phyloP scores from a whole-genome alignment of 2,797 vertebrate genomes.

The Anableps anableps region DNA sequence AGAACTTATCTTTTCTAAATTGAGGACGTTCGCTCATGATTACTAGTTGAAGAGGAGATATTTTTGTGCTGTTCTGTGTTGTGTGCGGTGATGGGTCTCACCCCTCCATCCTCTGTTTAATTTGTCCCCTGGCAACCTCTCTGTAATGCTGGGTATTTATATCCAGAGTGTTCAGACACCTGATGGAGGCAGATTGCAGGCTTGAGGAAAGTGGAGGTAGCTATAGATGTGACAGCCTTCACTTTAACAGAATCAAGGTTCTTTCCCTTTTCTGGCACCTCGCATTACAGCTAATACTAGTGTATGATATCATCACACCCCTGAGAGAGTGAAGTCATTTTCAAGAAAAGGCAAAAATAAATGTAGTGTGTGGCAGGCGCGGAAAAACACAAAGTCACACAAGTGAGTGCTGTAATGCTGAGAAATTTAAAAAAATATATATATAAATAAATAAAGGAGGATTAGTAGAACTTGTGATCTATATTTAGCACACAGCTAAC shows the following conservation, averaged over 20 bases:
- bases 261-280: constrained; percentile 42
- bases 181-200: constrained; percentile 72
- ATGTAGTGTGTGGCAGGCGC: constrained; percentile 9
- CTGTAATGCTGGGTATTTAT: constrained; percentile 72
- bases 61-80: constrained; percentile 9
- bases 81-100: constrained; percentile 3
- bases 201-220: constrained; percentile 43
- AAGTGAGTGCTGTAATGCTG: neutral
- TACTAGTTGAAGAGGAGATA: constrained; percentile 39
- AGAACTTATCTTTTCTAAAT: constrained; percentile 61
- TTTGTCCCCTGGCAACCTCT: constrained; percentile 37
- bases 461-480: neutral
- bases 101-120: constrained; percentile 28
- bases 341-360: constrained; percentile 11
- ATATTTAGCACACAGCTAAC: neutral
- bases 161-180: constrained; percentile 58
- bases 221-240: constrained; percentile 52
- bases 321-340: constrained; percentile 21
- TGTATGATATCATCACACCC: constrained; percentile 35
- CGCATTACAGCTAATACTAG: constrained; percentile 43
- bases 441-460: neutral
- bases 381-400: constrained; percentile 8
- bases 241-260: constrained; percentile 54
- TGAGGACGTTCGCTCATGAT: constrained; percentile 50
- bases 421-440: neutral